These are phyloP conservation scores for Heliothis subflexa DNA, from an alignment of 1,140 invertebrate species.

Conservation along the genomic window DNA sequence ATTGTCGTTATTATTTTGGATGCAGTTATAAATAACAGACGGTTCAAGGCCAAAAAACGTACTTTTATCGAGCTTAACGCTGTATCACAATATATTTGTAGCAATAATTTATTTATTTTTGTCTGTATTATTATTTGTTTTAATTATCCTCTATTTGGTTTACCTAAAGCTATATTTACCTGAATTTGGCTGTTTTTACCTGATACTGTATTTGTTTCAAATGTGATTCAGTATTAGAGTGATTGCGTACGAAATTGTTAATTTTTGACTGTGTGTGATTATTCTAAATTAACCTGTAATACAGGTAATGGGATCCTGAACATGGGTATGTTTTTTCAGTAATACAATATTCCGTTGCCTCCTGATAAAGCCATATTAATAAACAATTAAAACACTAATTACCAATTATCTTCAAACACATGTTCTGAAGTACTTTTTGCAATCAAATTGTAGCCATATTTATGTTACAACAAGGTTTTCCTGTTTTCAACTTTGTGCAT, in stretches of 20 bases:
- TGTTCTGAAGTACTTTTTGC: constrained; percentile 15
- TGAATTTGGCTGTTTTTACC: background rate
- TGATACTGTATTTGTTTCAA: background rate
- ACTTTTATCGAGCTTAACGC: too few relatives aligned
- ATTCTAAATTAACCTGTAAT: too few relatives aligned
- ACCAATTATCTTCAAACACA: background rate
- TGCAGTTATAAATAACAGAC: too few relatives aligned
- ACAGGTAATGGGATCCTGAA: too few relatives aligned
- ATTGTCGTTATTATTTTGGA: too few relatives aligned
- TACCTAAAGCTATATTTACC: background rate
- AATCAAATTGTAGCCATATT: background rate
- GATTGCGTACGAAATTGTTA: too few relatives aligned
- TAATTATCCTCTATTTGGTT: background rate
- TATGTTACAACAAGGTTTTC: constrained; percentile 56
- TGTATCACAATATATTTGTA: too few relatives aligned
- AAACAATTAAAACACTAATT: background rate
- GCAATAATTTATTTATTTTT: background rate
- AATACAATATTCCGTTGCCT: background rate
- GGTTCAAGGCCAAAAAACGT: too few relatives aligned
- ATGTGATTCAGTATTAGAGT: background rate
- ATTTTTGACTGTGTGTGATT: too few relatives aligned
- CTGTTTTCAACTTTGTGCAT: constrained; percentile 61
- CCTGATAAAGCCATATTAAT: background rate
- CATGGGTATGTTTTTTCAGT: too few relatives aligned
- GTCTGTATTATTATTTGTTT: background rate